phyloP scores from a whole-genome alignment of 2,888 invertebrate genomes.

The Lutraria lutraria region DNA sequence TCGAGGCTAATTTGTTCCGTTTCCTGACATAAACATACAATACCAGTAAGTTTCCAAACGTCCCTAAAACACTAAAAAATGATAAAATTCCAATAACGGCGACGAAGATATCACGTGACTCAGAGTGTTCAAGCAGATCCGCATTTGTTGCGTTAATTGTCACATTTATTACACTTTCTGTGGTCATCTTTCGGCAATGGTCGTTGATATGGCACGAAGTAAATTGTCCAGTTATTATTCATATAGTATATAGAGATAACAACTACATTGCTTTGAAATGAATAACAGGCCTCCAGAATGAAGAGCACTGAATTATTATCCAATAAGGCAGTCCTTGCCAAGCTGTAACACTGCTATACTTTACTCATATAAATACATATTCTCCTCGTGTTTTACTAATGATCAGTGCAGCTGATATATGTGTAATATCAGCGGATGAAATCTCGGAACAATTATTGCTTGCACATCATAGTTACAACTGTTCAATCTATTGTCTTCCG shows the following conservation, averaged over 20 bases:
- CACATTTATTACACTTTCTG: slow-evolving; percentile 29
- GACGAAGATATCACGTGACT: slow-evolving; percentile 48
- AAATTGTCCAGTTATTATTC: background rate
- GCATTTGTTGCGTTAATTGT: slow-evolving; percentile 37
- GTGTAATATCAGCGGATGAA: background rate
- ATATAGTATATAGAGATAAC: background rate
- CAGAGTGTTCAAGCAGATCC: background rate
- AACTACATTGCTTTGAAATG: background rate
- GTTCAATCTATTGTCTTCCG: background rate
- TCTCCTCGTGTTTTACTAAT: too few relatives aligned
- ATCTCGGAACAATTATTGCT: too few relatives aligned
- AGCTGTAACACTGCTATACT: too few relatives aligned
- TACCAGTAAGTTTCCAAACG: slow-evolving; percentile 82
- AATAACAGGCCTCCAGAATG: too few relatives aligned
- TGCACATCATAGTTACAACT: background rate
- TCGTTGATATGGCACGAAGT: background rate
- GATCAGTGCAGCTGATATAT: background rate
- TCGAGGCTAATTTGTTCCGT: slow-evolving; percentile 80
- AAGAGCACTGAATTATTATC: too few relatives aligned
- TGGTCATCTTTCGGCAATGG: slow-evolving; percentile 9
- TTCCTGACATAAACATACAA: slow-evolving; percentile 80
- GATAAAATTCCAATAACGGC: slow-evolving; percentile 76
- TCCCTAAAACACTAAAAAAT: slow-evolving; percentile 77
- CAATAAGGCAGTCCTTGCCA: too few relatives aligned
- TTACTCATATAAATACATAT: too few relatives aligned